phyloP scores from a whole-genome alignment of 2,888 invertebrate genomes.

The Tenodera sinensis region DNA sequence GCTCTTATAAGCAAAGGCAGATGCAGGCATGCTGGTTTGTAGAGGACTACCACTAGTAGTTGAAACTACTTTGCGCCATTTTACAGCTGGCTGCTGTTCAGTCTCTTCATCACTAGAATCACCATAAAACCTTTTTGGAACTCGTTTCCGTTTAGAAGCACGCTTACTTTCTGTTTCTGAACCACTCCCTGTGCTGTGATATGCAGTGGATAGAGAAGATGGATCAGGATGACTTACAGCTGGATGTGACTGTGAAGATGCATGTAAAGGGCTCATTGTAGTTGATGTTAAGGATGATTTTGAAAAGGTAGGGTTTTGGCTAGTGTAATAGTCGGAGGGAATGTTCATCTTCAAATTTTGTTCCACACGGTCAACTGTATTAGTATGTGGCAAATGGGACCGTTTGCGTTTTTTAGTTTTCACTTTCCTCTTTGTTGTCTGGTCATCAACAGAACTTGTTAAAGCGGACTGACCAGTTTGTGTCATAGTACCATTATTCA shows the following conservation, averaged over 20 bases:
- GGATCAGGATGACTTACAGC: background rate
- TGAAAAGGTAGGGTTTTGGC: slow-evolving; percentile 16
- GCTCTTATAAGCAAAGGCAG: slow-evolving; percentile 1
- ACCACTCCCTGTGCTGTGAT: slow-evolving; percentile 41
- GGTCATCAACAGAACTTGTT: slow-evolving; percentile 42
- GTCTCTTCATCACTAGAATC: slow-evolving; percentile 82
- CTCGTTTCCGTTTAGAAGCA: slow-evolving; percentile 73
- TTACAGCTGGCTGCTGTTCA: slow-evolving; percentile 56
- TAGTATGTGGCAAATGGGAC: slow-evolving; percentile 46
- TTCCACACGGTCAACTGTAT: slow-evolving; percentile 45
- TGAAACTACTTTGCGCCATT: slow-evolving; percentile 71
- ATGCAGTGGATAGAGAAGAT: slow-evolving; percentile 39
- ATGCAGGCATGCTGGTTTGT: slow-evolving; percentile 34
- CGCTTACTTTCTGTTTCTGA: slow-evolving; percentile 58
- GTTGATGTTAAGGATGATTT: slow-evolving; percentile 1
- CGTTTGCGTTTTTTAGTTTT: slow-evolving; percentile 67
- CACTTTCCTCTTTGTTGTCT: slow-evolving; percentile 46
- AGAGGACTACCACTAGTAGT: slow-evolving; percentile 41
- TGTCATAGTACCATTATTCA: slow-evolving; percentile 41
- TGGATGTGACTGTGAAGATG: background rate
- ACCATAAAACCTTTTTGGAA: slow-evolving; percentile 83
- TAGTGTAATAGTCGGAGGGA: slow-evolving; percentile 48
- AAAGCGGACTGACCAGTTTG: slow-evolving; percentile 20
- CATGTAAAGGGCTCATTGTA: background rate
- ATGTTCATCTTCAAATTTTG: slow-evolving; percentile 49